These are phyloP conservation scores for Motacilla tschutschensis DNA, from an alignment of 2,113 vertebrate species.

Conservation along the genomic window DNA sequence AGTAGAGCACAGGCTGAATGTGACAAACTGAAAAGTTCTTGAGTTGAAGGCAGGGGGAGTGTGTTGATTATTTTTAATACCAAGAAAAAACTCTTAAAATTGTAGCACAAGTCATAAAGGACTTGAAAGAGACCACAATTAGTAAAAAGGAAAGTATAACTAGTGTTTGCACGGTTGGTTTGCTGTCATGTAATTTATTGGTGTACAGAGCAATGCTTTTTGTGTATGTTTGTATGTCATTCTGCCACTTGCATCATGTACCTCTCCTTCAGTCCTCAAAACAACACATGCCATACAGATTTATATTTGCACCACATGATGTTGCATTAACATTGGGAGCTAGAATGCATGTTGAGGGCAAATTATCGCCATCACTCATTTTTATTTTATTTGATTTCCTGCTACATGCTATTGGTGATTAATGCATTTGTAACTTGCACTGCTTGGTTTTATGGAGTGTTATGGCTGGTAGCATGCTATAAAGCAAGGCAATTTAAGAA, in stretches of 20 bases:
- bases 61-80: slow-evolving; percentile 34
- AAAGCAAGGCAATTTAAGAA: slow-evolving; percentile 11
- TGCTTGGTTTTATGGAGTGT: slow-evolving; percentile 55
- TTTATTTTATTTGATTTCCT: slow-evolving; percentile 51
- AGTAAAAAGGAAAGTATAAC: slow-evolving; percentile 28
- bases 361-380: slow-evolving; percentile 14
- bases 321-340: slow-evolving; percentile 27
- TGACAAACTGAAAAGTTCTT: slow-evolving; percentile 15
- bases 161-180: slow-evolving; percentile 18
- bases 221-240: not conserved
- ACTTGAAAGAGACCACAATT: slow-evolving; percentile 42
- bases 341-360: slow-evolving; percentile 17
- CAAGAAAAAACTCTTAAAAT: slow-evolving; percentile 21
- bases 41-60: slow-evolving; percentile 5
- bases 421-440: slow-evolving; percentile 40
- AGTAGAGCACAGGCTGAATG: slow-evolving; percentile 17
- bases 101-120: slow-evolving; percentile 19
- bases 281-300: not conserved
- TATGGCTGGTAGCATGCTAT: slow-evolving; percentile 53
- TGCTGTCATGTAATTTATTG: slow-evolving; percentile 37
- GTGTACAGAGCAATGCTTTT: not conserved
- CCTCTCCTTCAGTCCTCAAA: not conserved
- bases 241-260: slow-evolving; percentile 5
- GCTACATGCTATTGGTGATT: slow-evolving; percentile 40
- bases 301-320: not conserved